These are phyloP conservation scores for Nematopogon swammerdamellus DNA, from an alignment of 2,888 invertebrate species.

Conservation along the genomic window DNA sequence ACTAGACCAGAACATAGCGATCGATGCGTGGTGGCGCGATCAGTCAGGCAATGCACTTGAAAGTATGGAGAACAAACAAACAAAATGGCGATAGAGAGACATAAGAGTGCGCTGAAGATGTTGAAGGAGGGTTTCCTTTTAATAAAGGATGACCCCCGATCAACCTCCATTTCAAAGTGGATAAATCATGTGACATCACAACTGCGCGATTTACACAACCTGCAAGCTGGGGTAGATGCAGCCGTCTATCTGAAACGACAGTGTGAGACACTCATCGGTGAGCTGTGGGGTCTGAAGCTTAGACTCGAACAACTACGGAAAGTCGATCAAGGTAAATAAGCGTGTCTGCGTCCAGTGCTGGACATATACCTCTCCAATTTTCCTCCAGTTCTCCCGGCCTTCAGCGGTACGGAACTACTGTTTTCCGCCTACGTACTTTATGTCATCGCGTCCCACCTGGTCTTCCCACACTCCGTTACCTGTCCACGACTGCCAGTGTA, in stretches of 20 bases:
- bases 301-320: not conserved
- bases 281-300: not conserved
- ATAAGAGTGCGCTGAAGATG: not conserved
- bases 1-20: no score
- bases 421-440: no score
- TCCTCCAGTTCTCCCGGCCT: no score
- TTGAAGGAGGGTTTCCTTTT: not conserved
- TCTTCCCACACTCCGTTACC: no score
- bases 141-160: not conserved
- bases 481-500: no score
- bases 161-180: not conserved
- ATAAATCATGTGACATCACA: not conserved
- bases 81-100: not conserved
- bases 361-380: no score
- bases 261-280: not conserved
- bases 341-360: no score
- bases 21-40: no score
- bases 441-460: no score
- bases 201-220: not conserved
- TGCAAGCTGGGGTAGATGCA: not conserved
- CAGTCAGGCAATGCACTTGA: no score
- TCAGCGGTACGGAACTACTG: no score
- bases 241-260: not conserved
- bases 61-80: no score
- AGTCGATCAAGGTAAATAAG: not conserved